These are phyloP conservation scores for Gobio occitaniae DNA, from an alignment of 2,797 vertebrate species.

Conservation along the genomic window DNA sequence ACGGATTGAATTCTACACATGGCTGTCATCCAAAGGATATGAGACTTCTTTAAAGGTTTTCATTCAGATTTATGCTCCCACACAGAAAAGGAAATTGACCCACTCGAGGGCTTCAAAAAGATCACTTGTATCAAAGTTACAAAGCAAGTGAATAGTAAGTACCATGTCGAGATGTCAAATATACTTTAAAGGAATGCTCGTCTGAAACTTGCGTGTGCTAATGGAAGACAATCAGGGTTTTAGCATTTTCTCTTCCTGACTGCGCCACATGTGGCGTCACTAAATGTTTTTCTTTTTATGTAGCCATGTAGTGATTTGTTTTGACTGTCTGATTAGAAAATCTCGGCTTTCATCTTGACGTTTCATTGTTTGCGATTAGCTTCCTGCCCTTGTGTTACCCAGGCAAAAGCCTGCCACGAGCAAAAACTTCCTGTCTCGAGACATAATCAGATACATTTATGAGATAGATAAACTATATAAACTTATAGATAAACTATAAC, in stretches of 20 bases:
- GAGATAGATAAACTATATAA: no score
- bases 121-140: slow-evolving; percentile 34
- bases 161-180: slow-evolving; percentile 8
- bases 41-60: slow-evolving; percentile 58
- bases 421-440: slow-evolving; percentile 67
- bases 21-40: slow-evolving; percentile 67
- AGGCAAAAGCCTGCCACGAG: slow-evolving; percentile 57
- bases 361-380: slow-evolving; percentile 49
- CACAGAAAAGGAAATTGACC: slow-evolving; percentile 42
- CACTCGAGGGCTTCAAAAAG: slow-evolving; percentile 41
- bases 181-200: neutral
- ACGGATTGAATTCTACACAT: slow-evolving; percentile 63
- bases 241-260: slow-evolving; percentile 39
- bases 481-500: neutral
- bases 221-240: neutral
- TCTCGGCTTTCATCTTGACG: slow-evolving; percentile 53
- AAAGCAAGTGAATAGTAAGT: slow-evolving; percentile 19
- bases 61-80: slow-evolving; percentile 30
- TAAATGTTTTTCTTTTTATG: slow-evolving; percentile 65
- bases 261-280: slow-evolving; percentile 57
- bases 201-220: neutral
- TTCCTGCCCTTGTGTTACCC: slow-evolving; percentile 56
- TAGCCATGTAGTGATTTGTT: slow-evolving; percentile 68
- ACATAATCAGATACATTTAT: slow-evolving; percentile 40
- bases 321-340: slow-evolving; percentile 67